A percentile compares a stretch with the other conserved stretches of the same genome.
Evolutionary conservation across 1,140 invertebrate species (phyloP).

Genomic region (Octopus bimaculoides): DNA sequence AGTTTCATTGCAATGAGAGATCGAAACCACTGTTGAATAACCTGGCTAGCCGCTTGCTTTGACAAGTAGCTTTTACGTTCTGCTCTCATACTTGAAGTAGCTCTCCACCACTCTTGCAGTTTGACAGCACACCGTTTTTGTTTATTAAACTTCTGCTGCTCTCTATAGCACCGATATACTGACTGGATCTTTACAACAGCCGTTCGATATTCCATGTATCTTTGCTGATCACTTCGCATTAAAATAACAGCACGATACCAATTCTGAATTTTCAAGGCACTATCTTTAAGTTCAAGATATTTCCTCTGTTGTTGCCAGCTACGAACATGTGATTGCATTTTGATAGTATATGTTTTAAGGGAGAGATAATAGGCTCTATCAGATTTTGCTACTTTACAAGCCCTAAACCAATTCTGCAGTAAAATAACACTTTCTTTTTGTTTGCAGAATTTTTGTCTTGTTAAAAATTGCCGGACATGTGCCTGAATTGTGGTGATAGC

Average conservation of each 20-base stretch:
- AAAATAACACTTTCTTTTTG: conserved; percentile 30
- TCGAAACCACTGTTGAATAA: neutral
- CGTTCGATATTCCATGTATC: neutral
- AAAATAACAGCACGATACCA: neutral
- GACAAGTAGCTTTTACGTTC: neutral
- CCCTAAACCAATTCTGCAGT: conserved; percentile 40
- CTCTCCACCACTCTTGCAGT: conserved; percentile 34
- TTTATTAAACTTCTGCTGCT: conserved; percentile 18
- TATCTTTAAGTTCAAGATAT: conserved; percentile 11
- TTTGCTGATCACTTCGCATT: neutral
- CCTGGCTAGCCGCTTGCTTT: neutral
- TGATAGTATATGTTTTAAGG: neutral
- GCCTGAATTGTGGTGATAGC: conserved; percentile 31
- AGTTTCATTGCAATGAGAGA: neutral
- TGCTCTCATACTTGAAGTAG: conserved; percentile 13
- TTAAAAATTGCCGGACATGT: conserved; percentile 22
- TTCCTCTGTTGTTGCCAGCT: neutral
- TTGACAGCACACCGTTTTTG: conserved; percentile 23
- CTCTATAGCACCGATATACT: conserved; percentile 18
- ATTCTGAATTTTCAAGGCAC: conserved; percentile 14
- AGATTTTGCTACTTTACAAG: conserved; percentile 13
- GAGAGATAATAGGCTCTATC: neutral
- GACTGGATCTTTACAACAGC: neutral
- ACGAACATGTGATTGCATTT: neutral
- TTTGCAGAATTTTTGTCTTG: conserved; percentile 21